A percentile compares a stretch with the other conserved stretches of the same genome.
Evolutionary conservation across 2,797 vertebrate genomes (phyloP).

Genomic region (Melanogrammus aeglefinus): DNA sequence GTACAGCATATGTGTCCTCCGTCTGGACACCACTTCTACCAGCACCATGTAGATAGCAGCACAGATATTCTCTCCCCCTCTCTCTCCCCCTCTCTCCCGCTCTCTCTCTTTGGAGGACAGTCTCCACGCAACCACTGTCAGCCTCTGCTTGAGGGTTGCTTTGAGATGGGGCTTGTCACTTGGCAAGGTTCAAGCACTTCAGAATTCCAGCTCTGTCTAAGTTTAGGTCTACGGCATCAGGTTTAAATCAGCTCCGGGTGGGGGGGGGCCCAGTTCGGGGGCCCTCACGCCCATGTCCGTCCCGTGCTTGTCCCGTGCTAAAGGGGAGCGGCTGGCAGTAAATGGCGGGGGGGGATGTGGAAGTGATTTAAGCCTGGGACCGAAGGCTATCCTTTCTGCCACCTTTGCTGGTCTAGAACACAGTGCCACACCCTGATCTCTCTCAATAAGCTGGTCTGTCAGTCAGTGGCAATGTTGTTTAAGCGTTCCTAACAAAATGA

Average conservation of each 20-base stretch:
- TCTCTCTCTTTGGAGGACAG: constrained; percentile 51
- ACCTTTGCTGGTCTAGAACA: constrained; percentile 65
- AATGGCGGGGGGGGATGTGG: constrained; percentile 5
- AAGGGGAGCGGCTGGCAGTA: constrained; percentile 36
- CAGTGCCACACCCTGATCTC: constrained; percentile 70
- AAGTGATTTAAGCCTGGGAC: constrained; percentile 59
- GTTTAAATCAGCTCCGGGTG: constrained; percentile 57
- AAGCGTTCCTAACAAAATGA: constrained; percentile 77
- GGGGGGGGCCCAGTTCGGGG: constrained; percentile 11
- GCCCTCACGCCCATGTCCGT: not conserved
- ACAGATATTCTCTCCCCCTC: constrained; percentile 51
- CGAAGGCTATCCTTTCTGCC: constrained; percentile 65
- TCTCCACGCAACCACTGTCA: constrained; percentile 62
- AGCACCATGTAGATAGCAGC: constrained; percentile 72
- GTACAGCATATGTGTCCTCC: constrained; percentile 56
- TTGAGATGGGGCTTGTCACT: not conserved
- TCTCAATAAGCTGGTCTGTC: constrained; percentile 77
- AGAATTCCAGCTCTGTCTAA: constrained; percentile 62
- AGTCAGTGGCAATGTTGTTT: constrained; percentile 78
- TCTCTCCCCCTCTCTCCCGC: no score
- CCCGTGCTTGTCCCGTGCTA: constrained; percentile 34
- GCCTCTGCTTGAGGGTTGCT: constrained; percentile 61
- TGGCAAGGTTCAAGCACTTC: constrained; percentile 44
- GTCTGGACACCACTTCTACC: constrained; percentile 60
- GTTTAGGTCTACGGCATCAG: constrained; percentile 62